phyloP scores from a whole-genome alignment of 2,113 vertebrate genomes.

The Typhlomys cinereus region DNA sequence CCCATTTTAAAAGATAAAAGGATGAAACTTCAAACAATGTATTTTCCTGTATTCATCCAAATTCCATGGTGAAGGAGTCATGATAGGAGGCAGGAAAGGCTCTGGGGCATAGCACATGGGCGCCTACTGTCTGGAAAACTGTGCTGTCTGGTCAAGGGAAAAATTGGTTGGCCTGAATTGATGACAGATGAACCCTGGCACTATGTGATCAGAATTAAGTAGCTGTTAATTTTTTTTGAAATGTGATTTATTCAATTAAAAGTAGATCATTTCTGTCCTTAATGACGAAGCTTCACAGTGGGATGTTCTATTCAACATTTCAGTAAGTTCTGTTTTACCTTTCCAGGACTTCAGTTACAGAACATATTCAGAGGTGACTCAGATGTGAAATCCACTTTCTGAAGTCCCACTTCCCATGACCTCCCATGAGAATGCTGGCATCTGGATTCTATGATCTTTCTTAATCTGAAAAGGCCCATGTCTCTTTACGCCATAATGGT shows the following conservation, averaged over 20 bases:
- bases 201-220: not conserved
- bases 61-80: not conserved
- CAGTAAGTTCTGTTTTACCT: constrained; percentile 17
- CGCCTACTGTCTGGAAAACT: not conserved
- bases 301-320: constrained; percentile 6
- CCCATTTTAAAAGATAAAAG: constrained; percentile 4
- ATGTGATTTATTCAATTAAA: not conserved
- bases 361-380: not conserved
- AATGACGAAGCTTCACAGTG: not conserved
- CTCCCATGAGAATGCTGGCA: not conserved
- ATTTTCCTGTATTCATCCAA: constrained; percentile 9
- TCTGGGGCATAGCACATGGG: not conserved
- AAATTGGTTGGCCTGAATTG: constrained; percentile 9
- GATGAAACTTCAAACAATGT: not conserved
- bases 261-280: not conserved
- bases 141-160: not conserved
- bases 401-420: not conserved
- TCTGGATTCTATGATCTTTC: not conserved
- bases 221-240: constrained; percentile 8
- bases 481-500: not conserved
- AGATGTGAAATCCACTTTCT: not conserved
- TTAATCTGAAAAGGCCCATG: not conserved
- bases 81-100: not conserved
- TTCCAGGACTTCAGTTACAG: not conserved
- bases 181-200: not conserved